These are phyloP conservation scores for Drosophila prosaltans DNA, from an alignment of 1,140 invertebrate species.

Conservation along the genomic window DNA sequence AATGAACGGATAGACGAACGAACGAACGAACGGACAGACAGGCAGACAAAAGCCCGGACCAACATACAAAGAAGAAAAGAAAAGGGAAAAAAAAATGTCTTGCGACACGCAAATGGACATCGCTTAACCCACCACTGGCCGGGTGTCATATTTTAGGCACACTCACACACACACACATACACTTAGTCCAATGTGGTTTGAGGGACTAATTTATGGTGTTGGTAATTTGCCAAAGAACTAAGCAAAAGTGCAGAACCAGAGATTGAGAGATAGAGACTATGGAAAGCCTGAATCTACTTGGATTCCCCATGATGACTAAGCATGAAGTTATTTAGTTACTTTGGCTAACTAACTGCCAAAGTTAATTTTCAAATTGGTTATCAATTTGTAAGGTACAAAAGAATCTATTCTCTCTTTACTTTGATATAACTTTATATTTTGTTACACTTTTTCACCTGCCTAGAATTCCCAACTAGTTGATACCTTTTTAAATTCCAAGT, in stretches of 20 bases:
- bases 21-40: no score
- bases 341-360: not conserved
- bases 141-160: conserved; percentile 62
- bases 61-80: not conserved
- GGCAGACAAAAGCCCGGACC: no score
- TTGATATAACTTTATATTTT: no score
- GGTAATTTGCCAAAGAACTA: conserved; percentile 63
- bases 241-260: conserved; percentile 3
- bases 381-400: no score
- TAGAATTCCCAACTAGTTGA: conserved; percentile 19
- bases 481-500: not conserved
- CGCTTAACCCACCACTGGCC: conserved; percentile 58
- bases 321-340: conserved; percentile 5
- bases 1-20: not conserved
- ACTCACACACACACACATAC: not conserved
- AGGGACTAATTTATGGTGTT: conserved; percentile 64
- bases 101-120: conserved; percentile 72
- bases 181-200: conserved; percentile 36
- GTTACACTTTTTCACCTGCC: no score
- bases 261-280: not conserved
- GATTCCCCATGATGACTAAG: conserved; percentile 39
- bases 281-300: not conserved
- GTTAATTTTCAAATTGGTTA: no score
- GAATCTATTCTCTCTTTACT: no score
- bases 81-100: conserved; percentile 51